phyloP scores from a whole-genome alignment of 2,113 vertebrate species.

The Strigops habroptila region DNA sequence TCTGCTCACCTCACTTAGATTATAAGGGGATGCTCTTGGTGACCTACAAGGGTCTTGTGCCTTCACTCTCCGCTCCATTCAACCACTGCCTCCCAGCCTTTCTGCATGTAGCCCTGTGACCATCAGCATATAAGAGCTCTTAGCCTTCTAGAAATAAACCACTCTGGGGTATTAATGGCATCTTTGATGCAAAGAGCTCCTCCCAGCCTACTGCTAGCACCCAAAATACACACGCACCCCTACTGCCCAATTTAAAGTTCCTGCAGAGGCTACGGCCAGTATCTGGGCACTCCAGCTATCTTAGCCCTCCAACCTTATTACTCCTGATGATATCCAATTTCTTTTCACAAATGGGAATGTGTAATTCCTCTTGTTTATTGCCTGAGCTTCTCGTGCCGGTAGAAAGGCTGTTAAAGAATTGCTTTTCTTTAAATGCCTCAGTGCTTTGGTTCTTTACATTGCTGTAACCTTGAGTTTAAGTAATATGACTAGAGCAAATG shows the following conservation, averaged over 20 bases:
- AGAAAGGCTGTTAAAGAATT: background rate
- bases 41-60: background rate
- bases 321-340: background rate
- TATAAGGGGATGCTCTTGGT: background rate
- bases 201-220: background rate
- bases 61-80: background rate
- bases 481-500: accelerated
- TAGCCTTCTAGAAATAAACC: background rate
- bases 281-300: background rate
- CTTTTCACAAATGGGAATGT: background rate
- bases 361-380: background rate
- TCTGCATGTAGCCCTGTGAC: background rate
- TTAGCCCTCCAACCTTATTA: background rate
- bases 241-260: background rate
- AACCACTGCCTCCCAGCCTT: background rate
- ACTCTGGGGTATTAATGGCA: background rate
- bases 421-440: background rate
- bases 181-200: background rate
- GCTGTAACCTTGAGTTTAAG: background rate
- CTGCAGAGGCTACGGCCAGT: background rate
- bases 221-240: background rate
- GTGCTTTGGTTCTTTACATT: background rate
- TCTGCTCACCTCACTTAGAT: background rate
- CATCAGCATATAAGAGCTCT: background rate
- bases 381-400: background rate